Base-by-base conservation (phyloP, 2,797 vertebrate genomes). In the Rhinella marina region DNA sequence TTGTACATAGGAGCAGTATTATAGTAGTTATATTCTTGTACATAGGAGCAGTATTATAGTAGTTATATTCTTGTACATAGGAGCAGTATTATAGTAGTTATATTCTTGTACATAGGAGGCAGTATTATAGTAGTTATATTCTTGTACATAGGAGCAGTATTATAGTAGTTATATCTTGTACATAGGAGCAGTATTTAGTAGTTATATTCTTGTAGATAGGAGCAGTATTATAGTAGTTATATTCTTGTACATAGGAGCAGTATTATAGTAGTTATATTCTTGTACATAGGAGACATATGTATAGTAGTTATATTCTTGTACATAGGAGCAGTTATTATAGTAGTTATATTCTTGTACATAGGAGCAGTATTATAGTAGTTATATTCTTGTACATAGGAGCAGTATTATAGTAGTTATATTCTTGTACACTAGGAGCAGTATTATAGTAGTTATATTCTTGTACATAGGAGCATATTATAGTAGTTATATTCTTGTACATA, bases 101-200 rank as follows among this genome's bases (percentile, higher is more conserved):
- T 68, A 68, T 68, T 16, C 25, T 68, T 68, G 62, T 66, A 29
- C n/a, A 68, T 27, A 68, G 66, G 66, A 17, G 61, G 70, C 32
- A 50, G 32, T 50, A 73, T 73, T 73, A 48, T 73, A 73, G 32
- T 48, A 73, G 29, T 48, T 73, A 72, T 41, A 73, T 72, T 72
- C 29, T 21, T 32, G 29, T 32, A 72, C 8, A 72, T 41, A 72
- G 29, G 8, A 6, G 62, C 32, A 41, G 70, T 73, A 73, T 73
- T 73, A 73, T 73, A 73, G 29, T 73, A 73, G 70, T 73, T 73
- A 73, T 73, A 73, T 73, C 70, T 21, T 73, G 32, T 73, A 48
- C 16, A 73, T 41, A 41, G 19, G 32, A 7, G 61, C 66, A 70
- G 66, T 29, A 70, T 70, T 70, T 70, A 70, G 66, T 70, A 70